Evolutionary conservation across 2,888 invertebrate species (phyloP), one percentile per base, ranked within the genome.

Genomic region (Chymomyza amoena): DNA sequence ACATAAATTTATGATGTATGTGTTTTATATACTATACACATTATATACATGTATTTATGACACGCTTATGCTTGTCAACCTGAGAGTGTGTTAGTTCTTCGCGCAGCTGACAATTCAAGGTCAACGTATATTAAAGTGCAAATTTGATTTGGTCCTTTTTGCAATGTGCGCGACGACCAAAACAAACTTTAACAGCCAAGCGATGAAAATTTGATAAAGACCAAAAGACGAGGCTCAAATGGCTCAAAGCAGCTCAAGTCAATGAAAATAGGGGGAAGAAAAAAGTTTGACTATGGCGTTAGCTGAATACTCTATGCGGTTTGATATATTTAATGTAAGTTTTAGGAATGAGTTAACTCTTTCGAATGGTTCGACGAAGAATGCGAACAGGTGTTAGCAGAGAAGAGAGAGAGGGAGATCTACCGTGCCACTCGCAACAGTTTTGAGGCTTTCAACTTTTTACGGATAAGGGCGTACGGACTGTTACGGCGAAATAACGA

Each of bases 111-210:
- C 61, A 54, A 64, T 66, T 73, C 83, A 82, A 83, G 85, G 83
- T 74, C 75, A 87, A 62, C 73, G 66, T 78, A 87, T 87, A 78
- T 87, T 84, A 80, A 80, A 84, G 87, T 85, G 83, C 70, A 83
- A 84, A 87, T 87, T 84, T 83, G 84, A 87, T 87, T 84, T 76
- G 72, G 68, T 71, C 64, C 13, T 10, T 28, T 57, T 57, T 9
- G 28, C 54, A 18, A 54, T 54, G 51, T 51, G 51, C 51, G n/a
- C n/a, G n/a, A n/a, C n/a, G 16, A 13, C 16, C 13, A 16, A 52
- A 16, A 25, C 57, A 57, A 57, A 57, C 20, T 20, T 57, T 64
- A 70, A 66, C 71, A 73, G 75, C 75, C 73, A 82, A 82, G 75
- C 76, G 9, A 80, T 87, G 72, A 84, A 83, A 87, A 78, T 85